phyloP scores from a whole-genome alignment of 37 sponge, comb jelly and placozoan species.

The Halichondria panicea region DNA sequence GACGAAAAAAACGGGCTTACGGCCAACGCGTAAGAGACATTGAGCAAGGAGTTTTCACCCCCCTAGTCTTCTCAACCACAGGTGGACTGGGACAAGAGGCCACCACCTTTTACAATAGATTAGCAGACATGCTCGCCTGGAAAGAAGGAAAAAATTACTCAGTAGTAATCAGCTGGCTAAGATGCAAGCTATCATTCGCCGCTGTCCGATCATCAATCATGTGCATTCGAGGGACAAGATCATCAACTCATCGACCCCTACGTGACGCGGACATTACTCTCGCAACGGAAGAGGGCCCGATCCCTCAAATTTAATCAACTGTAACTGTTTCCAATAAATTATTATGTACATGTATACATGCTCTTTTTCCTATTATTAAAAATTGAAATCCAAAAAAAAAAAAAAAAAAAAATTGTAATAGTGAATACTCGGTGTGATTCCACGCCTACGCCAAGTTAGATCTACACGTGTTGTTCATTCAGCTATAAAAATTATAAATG shows the following conservation, averaged over 20 bases:
- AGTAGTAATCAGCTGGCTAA: constrained; percentile 10
- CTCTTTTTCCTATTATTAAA: no score
- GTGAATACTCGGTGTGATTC: no score
- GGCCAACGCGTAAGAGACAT: constrained; percentile 40
- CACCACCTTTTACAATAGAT: constrained; percentile 30
- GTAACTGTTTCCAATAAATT: no score
- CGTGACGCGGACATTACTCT: no score
- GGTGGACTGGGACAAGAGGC: constrained; percentile 53
- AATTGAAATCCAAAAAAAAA: no score
- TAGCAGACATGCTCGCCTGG: constrained; percentile 9
- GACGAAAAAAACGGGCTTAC: constrained; percentile 25
- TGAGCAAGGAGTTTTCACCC: constrained; percentile 43
- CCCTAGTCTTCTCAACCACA: constrained; percentile 38
- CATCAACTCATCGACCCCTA: background rate
- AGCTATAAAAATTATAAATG: no score
- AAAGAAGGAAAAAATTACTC: constrained; percentile 11
- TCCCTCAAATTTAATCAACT: no score
- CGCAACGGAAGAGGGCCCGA: no score
- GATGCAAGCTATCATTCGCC: constrained; percentile 39
- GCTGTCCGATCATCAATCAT: constrained; percentile 27
- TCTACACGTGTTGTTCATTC: no score
- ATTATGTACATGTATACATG: no score
- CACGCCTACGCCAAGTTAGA: no score
- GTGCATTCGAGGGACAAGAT: constrained; percentile 39
- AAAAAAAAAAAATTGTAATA: no score